Evolutionary conservation across 2,888 invertebrate genomes (phyloP).

Genomic region (Leptodirus hochenwartii): DNA sequence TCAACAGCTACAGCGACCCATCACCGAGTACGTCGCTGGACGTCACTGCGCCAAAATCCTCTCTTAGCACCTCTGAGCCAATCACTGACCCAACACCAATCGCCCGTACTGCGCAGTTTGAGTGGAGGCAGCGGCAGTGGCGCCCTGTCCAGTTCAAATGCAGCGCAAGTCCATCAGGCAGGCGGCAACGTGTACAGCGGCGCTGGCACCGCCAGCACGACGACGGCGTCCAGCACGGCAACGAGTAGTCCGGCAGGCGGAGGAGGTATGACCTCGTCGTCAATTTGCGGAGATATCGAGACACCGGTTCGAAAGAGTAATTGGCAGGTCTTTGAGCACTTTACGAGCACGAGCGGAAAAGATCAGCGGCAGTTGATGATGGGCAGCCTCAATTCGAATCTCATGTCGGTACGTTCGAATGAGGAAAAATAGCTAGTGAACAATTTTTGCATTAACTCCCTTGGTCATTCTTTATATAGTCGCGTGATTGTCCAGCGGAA

Average conservation of each 20-base stretch:
- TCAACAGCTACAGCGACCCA: no score
- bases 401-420: constrained; percentile 33
- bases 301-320: constrained; percentile 57
- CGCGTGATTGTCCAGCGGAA: no score
- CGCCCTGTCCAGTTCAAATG: no score
- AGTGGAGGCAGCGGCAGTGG: constrained; percentile 12
- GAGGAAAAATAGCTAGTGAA: neutral
- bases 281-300: neutral
- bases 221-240: constrained; percentile 29
- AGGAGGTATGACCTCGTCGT: neutral
- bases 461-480: neutral
- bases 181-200: no score
- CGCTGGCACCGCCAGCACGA: constrained; percentile 8
- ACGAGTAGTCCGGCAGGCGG: constrained; percentile 16
- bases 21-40: constrained; percentile 23
- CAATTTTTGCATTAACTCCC: neutral
- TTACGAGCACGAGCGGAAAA: constrained; percentile 38
- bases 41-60: constrained; percentile 14
- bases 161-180: no score
- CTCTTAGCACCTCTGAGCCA: no score
- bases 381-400: constrained; percentile 41
- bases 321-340: constrained; percentile 85
- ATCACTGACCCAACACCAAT: constrained; percentile 20
- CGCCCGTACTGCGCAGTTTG: constrained; percentile 20
- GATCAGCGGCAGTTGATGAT: no score